Base-by-base conservation (phyloP, 1,140 invertebrate genomes). In the Maconellicoccus hirsutus region DNA sequence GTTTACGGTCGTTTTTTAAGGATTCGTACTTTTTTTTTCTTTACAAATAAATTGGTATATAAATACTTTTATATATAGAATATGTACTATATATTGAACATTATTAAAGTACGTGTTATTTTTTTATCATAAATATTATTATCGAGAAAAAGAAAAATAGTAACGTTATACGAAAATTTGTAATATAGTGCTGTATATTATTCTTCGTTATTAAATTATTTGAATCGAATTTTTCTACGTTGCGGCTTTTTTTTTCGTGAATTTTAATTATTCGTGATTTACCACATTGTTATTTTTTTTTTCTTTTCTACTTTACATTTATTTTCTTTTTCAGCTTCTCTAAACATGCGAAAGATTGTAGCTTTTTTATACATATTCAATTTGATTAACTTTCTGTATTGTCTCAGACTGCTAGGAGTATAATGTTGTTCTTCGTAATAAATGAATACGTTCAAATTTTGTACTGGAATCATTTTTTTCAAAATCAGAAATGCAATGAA, bases 191-290 rank as follows among this genome's bases (percentile, higher is more conserved):
- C 42, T 52, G 42, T 52, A 52, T 16, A 52, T 52, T 52, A 19
- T 52, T 52, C 42, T 52, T 52, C 42, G 42, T 52, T 52, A 52
- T 52, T 52, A 52, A 52, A 52, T 52, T 52, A 52, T 52, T 52
- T 52, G n/a, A 52, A 52, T 52, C n/a, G 42, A 52, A 52, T 52
- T 52, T 52, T 52, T 52, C n/a, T 52, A 52, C n/a, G 42, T 52
- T 52, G 42, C 42, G n/a, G 42, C 42, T 52, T 52, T 16, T 52
- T 52, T 52, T 52, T 16, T 52, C n/a, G 42, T 52, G 42, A 52
- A 52, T 52, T 38, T 52, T 52, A 52, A 52, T 52, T 16, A 52
- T 52, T 52, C 42, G 42, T 52, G 6, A 52, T 52, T n/a, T 52
- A 19, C 10, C n/a, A 16, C n/a, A 8, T 19, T 19, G n/a, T 14